These are phyloP conservation scores for Papilio polyxenes DNA, from an alignment of 1,140 invertebrate genomes.

Conservation along the genomic window DNA sequence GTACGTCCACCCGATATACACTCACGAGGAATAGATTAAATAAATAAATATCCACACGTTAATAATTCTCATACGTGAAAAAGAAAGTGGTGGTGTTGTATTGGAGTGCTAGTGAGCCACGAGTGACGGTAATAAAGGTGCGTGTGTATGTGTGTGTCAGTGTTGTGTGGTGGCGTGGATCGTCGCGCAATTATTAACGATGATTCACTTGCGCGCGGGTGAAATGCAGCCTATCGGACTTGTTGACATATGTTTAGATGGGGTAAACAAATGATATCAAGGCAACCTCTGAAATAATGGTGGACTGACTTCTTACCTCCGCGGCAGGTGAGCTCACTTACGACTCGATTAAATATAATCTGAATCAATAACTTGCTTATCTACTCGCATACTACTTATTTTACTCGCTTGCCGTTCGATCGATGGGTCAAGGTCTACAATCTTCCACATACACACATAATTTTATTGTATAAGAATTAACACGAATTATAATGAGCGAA, in stretches of 20 bases:
- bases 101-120: constrained; percentile 60
- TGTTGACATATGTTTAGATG: constrained; percentile 79
- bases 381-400: constrained; percentile 35
- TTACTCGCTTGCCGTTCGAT: constrained; percentile 43
- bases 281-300: constrained; percentile 70
- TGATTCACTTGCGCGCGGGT: constrained; percentile 80
- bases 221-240: constrained; percentile 80
- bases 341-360: constrained; percentile 28
- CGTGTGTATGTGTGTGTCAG: constrained; percentile 62
- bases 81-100: constrained; percentile 65
- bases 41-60: constrained; percentile 60
- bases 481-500: constrained; percentile 33
- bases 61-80: constrained; percentile 61
- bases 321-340: constrained; percentile 65
- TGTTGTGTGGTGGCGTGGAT: constrained; percentile 72
- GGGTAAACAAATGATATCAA: constrained; percentile 78
- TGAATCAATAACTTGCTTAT: constrained; percentile 29
- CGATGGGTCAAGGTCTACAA: constrained; percentile 48
- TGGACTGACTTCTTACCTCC: constrained; percentile 71
- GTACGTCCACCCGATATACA: constrained; percentile 58
- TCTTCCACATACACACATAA: not conserved
- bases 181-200: constrained; percentile 80
- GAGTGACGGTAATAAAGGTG: constrained; percentile 72
- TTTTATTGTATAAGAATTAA: not conserved
- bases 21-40: constrained; percentile 60